These are phyloP conservation scores for Ditylenchus weischeri DNA, from an alignment of 2,888 invertebrate species.

Conservation along the genomic window DNA sequence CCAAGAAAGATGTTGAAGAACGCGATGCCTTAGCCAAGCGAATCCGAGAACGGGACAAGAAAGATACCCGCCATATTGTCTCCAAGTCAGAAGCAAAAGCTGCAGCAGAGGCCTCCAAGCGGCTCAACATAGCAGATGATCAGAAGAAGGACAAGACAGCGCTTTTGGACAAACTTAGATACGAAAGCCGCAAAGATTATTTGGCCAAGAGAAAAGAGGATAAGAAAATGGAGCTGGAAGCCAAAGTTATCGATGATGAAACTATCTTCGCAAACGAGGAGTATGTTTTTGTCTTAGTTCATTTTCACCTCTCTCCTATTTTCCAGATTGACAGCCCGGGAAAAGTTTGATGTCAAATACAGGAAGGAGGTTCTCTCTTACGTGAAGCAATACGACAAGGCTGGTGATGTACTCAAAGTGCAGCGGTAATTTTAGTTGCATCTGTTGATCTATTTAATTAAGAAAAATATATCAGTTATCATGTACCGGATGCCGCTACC, in stretches of 20 bases:
- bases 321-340: constrained; percentile 77
- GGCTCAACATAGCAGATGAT: constrained; percentile 35
- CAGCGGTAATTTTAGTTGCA: constrained; percentile 68
- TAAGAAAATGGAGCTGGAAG: constrained; percentile 89
- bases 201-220: constrained; percentile 92
- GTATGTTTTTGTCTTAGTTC: background rate
- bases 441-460: background rate
- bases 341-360: constrained; percentile 78
- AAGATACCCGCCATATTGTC: constrained; percentile 76
- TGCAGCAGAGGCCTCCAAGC: constrained; percentile 77
- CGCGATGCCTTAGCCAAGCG: constrained; percentile 89
- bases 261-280: constrained; percentile 61
- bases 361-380: constrained; percentile 83
- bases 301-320: constrained; percentile 7
- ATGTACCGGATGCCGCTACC: constrained; percentile 48
- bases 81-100: constrained; percentile 62
- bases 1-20: constrained; percentile 63
- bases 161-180: constrained; percentile 79
- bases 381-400: constrained; percentile 91
- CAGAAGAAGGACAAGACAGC: constrained; percentile 70
- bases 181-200: constrained; percentile 84
- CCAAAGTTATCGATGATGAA: constrained; percentile 90
- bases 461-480: constrained; percentile 38
- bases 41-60: constrained; percentile 82
- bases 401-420: constrained; percentile 84